Conservation (phyloP, 1,140 invertebrate genomes). For the Teleopsis dalmanni region DNA sequence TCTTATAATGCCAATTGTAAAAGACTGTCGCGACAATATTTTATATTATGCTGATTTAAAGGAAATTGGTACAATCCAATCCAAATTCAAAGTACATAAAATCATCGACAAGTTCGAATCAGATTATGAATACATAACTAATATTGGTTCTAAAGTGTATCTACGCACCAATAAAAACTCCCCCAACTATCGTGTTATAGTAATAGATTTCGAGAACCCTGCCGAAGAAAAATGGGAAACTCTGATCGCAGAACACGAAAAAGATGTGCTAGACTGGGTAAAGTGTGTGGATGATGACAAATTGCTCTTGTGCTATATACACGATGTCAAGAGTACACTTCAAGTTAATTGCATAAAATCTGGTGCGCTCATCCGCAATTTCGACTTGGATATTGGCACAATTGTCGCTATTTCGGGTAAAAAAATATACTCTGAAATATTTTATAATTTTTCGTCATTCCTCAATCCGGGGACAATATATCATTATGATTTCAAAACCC, state of each 20-base stretch:
- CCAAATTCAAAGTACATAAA: constrained; percentile 59
- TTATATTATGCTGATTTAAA: constrained; percentile 74
- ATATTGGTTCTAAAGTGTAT: constrained; percentile 72
- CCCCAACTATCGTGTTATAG: constrained; percentile 81
- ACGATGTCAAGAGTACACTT: constrained; percentile 91
- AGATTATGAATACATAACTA: constrained; percentile 93
- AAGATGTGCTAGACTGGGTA: constrained; percentile 85
- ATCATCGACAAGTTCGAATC: constrained; percentile 87
- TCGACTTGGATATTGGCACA: constrained; percentile 80
- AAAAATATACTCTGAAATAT: constrained; percentile 80
- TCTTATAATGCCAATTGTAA: constrained; percentile 67
- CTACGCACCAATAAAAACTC: constrained; percentile 93
- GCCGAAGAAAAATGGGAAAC: constrained; percentile 73
- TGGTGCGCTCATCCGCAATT: constrained; percentile 63
- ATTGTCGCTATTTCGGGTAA: constrained; percentile 78
- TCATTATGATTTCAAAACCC: constrained; percentile 68
- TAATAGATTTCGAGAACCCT: constrained; percentile 78
- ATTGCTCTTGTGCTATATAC: constrained; percentile 83
- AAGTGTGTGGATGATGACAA: constrained; percentile 75
- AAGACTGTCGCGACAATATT: constrained; percentile 83
- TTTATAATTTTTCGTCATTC: constrained; percentile 91
- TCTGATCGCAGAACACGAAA: constrained; percentile 75
- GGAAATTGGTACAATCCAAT: constrained; percentile 52
- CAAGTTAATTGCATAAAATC: constrained; percentile 70
- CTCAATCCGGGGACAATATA: constrained; percentile 84